Evolutionary conservation across 2,888 invertebrate species (phyloP).

Genomic region (Acronicta alni): DNA sequence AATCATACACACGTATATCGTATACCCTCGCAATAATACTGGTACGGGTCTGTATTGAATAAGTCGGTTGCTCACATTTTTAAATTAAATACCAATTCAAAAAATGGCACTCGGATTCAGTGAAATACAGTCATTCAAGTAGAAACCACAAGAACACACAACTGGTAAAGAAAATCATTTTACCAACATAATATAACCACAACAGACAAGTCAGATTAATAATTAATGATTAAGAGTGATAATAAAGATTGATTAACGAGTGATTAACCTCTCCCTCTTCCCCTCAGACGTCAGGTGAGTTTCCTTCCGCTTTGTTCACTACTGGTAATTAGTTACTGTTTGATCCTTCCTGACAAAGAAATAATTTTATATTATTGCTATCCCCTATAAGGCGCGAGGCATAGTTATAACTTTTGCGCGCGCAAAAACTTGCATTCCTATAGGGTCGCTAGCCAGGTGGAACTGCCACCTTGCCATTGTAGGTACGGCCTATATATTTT

Average conservation of each 20-base stretch:
- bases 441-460: slow-evolving; percentile 56
- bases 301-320: slow-evolving; percentile 54
- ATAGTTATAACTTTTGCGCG: slow-evolving; percentile 36
- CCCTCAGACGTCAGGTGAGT: slow-evolving; percentile 23
- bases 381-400: slow-evolving; percentile 22
- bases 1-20: too few species aligned
- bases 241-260: too few species aligned
- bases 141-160: slow-evolving; percentile 40
- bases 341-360: slow-evolving; percentile 34
- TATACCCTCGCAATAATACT: too few species aligned
- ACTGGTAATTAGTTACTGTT: slow-evolving; percentile 49
- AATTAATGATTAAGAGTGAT: too few species aligned
- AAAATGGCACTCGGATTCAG: too few species aligned
- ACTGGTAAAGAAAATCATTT: slow-evolving; percentile 47
- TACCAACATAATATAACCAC: slow-evolving; percentile 6
- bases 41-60: too few species aligned
- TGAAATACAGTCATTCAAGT: slow-evolving; percentile 25
- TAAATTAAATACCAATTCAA: too few species aligned
- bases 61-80: too few species aligned
- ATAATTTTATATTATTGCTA: slow-evolving; percentile 43
- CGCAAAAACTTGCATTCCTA: slow-evolving; percentile 52
- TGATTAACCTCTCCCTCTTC: slow-evolving; percentile 22
- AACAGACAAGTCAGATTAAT: slow-evolving; percentile 30
- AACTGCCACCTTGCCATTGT: slow-evolving; percentile 50
- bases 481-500: slow-evolving; percentile 41